These are phyloP conservation scores for Sula dactylatra DNA, from an alignment of 2,113 vertebrate species.

Conservation along the genomic window DNA sequence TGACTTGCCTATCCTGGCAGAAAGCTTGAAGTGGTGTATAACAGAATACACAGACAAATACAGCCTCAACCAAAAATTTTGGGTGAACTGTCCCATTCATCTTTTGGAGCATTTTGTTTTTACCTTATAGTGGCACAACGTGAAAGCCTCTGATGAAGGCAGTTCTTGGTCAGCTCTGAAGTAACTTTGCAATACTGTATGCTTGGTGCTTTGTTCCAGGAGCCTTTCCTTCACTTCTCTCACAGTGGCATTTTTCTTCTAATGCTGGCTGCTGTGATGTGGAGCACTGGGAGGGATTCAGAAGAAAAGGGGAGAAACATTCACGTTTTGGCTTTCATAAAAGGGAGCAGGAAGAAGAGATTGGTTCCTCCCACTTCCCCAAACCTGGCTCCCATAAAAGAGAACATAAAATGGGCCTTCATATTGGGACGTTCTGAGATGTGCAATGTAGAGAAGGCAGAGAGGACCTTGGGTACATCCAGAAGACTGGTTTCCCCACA, in stretches of 20 bases:
- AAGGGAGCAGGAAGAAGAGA: background rate
- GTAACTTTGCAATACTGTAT: background rate
- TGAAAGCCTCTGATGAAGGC: background rate
- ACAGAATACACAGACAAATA: background rate
- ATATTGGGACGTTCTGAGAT: background rate
- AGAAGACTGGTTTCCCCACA: background rate
- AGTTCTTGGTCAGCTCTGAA: background rate
- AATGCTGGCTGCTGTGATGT: background rate
- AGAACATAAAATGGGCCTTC: background rate
- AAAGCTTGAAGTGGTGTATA: background rate
- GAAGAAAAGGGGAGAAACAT: background rate
- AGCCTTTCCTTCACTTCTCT: background rate
- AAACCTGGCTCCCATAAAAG: background rate
- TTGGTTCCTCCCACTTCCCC: background rate
- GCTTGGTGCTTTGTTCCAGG: background rate
- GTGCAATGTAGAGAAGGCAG: background rate
- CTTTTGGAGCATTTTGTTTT: background rate
- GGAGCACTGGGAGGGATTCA: background rate
- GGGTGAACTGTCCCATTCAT: background rate
- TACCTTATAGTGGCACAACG: background rate
- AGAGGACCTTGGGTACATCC: background rate
- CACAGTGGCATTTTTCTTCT: background rate
- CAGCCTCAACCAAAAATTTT: background rate
- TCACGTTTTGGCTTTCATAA: rapidly evolving
- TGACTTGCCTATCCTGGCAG: background rate